phyloP scores from a whole-genome alignment of 2,888 invertebrate genomes.

The Auanema sp. region DNA sequence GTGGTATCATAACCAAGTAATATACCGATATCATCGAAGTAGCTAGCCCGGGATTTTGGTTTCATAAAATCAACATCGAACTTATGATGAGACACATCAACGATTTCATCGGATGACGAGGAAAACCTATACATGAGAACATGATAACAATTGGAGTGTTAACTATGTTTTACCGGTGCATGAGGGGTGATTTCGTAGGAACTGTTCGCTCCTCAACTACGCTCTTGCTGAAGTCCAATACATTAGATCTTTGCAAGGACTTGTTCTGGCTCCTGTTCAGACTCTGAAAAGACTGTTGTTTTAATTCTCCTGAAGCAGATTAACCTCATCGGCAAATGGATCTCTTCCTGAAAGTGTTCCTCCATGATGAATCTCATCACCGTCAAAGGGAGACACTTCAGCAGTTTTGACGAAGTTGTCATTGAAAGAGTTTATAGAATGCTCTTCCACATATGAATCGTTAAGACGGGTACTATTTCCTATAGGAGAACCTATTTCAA shows the following conservation, averaged over 20 bases:
- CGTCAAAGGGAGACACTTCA: constrained; percentile 37
- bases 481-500: constrained; percentile 34
- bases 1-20: not conserved
- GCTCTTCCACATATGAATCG: constrained; percentile 36
- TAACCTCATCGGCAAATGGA: constrained; percentile 34
- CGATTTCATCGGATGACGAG: constrained; percentile 43
- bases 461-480: constrained; percentile 37
- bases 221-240: too few relatives aligned
- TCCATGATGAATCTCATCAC: constrained; percentile 29
- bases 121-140: constrained; percentile 22
- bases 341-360: constrained; percentile 44
- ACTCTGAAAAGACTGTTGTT: not conserved
- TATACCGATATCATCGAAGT: constrained; percentile 18
- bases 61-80: too few relatives aligned
- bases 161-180: not conserved
- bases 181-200: constrained; percentile 1
- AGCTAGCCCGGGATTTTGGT: not conserved
- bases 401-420: constrained; percentile 23
- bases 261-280: too few relatives aligned
- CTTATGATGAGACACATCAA: constrained; percentile 23
- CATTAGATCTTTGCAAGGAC: too few relatives aligned
- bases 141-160: constrained; percentile 2
- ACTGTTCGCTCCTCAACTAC: not conserved
- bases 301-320: not conserved
- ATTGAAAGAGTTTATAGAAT: constrained; percentile 30